Base-by-base conservation (phyloP, 2,797 vertebrate species). In the Pampus argenteus region DNA sequence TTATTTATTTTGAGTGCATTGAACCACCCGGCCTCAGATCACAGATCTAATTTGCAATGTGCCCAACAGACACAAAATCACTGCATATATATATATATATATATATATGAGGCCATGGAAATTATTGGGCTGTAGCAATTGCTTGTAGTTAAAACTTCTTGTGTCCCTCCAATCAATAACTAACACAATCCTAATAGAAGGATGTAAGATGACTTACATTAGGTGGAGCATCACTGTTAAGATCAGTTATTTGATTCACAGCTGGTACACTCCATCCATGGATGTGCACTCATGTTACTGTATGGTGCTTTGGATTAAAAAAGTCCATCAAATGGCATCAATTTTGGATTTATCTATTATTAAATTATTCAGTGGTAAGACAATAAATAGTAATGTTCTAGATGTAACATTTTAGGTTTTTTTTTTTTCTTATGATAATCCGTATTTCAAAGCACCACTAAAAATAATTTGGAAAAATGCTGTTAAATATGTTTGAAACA, bases 1-100 rank as follows among this genome's bases (percentile, higher is more conserved):
- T 72, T 83, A 78, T 81, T 74, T 81, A 77, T 83, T 66, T 82
- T 14, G 26, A 59, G 63, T 51, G 64, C 65, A 74, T 65, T 85
- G 60, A 85, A 71, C 38, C 50, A 23, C 36, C 34, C 42, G 18
- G 54, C 57, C 62, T 84, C 20, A 70, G 54, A 84, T 77, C 71
- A 69, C 57, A 78, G 48, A 84, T 76, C 71, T 83, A 38, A 78
- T 87, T 82, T 83, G 60, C 71, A 74, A 38, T 51, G 67, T 75
- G 66, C 60, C 71, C 62, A 25, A 55, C 38, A 62, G 45, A 75
- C 62, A 49, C 62, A 48, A n/a, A 67, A 79, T 64, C 56, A 59
- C 29, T 67, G n/a, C n/a, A n/a, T n/a, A n/a, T n/a, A n/a, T n/a
- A n/a, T n/a, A n/a, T n/a, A n/a, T n/a, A n/a, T n/a, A n/a, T n/a